Evolutionary conservation across 2,888 invertebrate genomes (phyloP).

Genomic region (Hyposoter didymator): DNA sequence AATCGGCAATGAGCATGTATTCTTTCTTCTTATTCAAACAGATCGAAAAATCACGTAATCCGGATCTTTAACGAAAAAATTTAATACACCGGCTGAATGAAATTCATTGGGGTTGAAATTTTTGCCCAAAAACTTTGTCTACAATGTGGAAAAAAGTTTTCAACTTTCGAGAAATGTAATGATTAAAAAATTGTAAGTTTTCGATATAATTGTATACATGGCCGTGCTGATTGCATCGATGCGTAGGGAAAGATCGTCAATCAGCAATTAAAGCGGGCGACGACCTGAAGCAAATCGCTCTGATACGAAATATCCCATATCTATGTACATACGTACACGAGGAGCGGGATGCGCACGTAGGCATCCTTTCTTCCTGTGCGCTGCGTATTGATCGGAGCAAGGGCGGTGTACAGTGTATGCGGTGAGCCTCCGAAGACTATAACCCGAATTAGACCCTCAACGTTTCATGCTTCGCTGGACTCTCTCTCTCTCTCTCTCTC

Average conservation of each 20-base stretch:
- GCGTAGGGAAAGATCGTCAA: not conserved
- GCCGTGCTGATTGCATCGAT: not conserved
- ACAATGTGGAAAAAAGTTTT: not conserved
- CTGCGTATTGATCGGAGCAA: slow-evolving; percentile 76
- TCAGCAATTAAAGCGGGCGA: not conserved
- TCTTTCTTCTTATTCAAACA: not conserved
- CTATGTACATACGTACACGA: slow-evolving; percentile 29
- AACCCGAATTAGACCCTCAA: slow-evolving; percentile 75
- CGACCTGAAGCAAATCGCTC: not conserved
- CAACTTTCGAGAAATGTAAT: not conserved
- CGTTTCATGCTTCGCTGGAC: slow-evolving; percentile 59
- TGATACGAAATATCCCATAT: slow-evolving; percentile 25
- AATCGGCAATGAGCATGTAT: slow-evolving; percentile 35
- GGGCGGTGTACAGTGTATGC: slow-evolving; percentile 70
- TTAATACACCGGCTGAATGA: no score
- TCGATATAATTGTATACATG: not conserved
- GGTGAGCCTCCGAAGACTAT: slow-evolving; percentile 72
- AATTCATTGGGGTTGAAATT: no score
- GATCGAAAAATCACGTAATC: not conserved
- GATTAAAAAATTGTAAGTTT: not conserved
- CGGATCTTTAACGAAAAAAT: not conserved
- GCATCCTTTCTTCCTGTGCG: slow-evolving; percentile 62
- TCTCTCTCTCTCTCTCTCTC: not conserved
- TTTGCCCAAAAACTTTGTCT: not conserved
- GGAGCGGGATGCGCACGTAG: slow-evolving; percentile 63